Percentiles rank a stretch among this genome's conserved stretches.
Evolutionary conservation across 2,888 invertebrate genomes (phyloP).

Genomic region (Busseola fusca): DNA sequence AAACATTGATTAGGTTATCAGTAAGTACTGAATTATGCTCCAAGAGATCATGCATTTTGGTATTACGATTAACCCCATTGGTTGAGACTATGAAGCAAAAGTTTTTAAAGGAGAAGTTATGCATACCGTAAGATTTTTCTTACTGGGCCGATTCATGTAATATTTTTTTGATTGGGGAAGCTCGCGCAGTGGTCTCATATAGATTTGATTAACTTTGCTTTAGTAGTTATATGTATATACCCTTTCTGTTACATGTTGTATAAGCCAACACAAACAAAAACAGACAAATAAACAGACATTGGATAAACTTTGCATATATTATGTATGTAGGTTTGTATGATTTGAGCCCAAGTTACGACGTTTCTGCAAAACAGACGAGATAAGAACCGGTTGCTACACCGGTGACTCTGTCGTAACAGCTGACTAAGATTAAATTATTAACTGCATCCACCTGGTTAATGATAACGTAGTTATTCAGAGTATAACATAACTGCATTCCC

Average conservation of each 20-base stretch:
- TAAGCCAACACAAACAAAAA: too few relatives aligned
- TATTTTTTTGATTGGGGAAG: not conserved
- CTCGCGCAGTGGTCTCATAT: not conserved
- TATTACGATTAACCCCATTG: slow-evolving; percentile 5
- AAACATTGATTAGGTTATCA: slow-evolving; percentile 2
- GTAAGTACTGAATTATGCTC: not conserved
- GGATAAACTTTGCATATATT: not conserved
- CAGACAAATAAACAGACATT: not conserved
- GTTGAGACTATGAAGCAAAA: not conserved
- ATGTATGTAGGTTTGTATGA: not conserved
- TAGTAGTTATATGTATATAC: too few relatives aligned
- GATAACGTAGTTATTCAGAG: not conserved
- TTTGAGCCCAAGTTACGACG: not conserved
- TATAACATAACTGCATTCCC: not conserved
- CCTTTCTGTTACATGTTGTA: too few relatives aligned
- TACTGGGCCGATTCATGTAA: not conserved
- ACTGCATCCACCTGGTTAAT: not conserved
- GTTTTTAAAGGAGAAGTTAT: not conserved
- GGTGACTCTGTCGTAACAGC: not conserved
- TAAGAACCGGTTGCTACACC: slow-evolving; percentile 14
- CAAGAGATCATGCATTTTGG: not conserved
- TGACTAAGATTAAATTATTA: slow-evolving; percentile 3
- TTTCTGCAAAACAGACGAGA: slow-evolving; percentile 13
- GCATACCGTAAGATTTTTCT: not conserved
- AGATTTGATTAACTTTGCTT: not conserved